Evolutionary conservation across 2,797 vertebrate genomes (phyloP).

Genomic region (Leptoclinus maculatus): DNA sequence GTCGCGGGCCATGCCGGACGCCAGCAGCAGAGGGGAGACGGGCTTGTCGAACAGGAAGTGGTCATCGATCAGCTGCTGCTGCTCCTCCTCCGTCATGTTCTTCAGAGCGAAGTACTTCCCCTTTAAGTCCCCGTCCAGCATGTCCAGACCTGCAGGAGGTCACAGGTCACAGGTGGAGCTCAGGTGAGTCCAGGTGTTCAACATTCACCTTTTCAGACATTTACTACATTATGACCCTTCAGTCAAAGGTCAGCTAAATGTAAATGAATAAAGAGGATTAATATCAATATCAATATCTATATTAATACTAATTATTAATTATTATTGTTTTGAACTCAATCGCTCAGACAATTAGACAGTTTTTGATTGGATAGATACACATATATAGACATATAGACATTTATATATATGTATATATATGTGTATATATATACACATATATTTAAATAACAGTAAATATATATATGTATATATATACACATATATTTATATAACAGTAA

Average conservation of each 20-base stretch:
- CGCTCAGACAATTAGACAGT: too few species aligned
- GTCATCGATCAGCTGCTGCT: constrained; percentile 96
- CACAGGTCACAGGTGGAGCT: constrained; percentile 5
- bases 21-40: constrained; percentile 91
- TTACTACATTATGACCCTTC: not conserved
- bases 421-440: too few species aligned
- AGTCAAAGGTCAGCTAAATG: not conserved
- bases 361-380: too few species aligned
- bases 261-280: too few species aligned
- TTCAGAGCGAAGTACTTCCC: constrained; percentile 94
- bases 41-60: constrained; percentile 98
- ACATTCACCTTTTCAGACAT: not conserved
- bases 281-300: too few species aligned
- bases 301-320: too few species aligned
- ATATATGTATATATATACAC: too few species aligned
- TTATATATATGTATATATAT: too few species aligned
- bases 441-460: too few species aligned
- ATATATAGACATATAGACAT: too few species aligned
- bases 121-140: constrained; percentile 90
- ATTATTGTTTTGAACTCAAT: too few species aligned
- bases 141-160: constrained; percentile 62
- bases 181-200: not conserved
- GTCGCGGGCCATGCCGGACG: constrained; percentile 94
- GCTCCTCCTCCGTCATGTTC: constrained; percentile 94
- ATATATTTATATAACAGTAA: too few species aligned